Evolutionary conservation across 2,888 invertebrate species (phyloP).

Genomic region (Leistus spinibarbis): DNA sequence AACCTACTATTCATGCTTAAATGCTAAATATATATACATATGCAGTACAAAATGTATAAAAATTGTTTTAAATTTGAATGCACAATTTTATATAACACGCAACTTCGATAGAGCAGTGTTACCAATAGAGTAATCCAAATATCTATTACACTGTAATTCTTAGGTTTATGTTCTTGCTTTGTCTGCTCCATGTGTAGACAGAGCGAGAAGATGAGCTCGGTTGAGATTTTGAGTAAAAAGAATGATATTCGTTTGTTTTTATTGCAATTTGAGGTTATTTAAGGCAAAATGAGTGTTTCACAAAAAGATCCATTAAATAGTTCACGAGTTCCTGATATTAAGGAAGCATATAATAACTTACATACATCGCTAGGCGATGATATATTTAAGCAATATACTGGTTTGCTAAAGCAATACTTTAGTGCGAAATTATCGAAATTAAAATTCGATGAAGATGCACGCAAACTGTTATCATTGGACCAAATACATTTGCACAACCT

Average conservation of each 20-base stretch:
- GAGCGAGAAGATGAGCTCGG: background rate
- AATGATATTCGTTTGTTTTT: background rate
- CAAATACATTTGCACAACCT: constrained; percentile 85
- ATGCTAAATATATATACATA: background rate
- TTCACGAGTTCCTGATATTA: constrained; percentile 54
- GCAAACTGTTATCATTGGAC: constrained; percentile 71
- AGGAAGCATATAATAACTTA: constrained; percentile 65
- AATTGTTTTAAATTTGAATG: background rate
- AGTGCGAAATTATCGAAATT: constrained; percentile 77
- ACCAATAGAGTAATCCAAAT: too few species aligned
- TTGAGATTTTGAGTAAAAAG: background rate
- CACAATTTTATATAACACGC: too few species aligned
- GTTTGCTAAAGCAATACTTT: constrained; percentile 78
- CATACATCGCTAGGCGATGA: constrained; percentile 71
- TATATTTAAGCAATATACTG: constrained; percentile 69
- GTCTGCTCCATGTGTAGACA: too few species aligned
- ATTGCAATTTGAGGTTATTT: background rate
- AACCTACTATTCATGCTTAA: constrained; percentile 25
- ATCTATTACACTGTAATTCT: too few species aligned
- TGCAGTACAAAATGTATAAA: background rate
- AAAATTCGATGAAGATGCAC: constrained; percentile 81
- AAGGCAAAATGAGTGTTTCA: background rate
- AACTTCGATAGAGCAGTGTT: too few species aligned
- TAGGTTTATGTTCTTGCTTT: too few species aligned
- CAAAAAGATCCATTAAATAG: background rate